These are phyloP conservation scores for Xiphophorus maculatus DNA, from an alignment of 2,113 vertebrate species.

Conservation along the genomic window DNA sequence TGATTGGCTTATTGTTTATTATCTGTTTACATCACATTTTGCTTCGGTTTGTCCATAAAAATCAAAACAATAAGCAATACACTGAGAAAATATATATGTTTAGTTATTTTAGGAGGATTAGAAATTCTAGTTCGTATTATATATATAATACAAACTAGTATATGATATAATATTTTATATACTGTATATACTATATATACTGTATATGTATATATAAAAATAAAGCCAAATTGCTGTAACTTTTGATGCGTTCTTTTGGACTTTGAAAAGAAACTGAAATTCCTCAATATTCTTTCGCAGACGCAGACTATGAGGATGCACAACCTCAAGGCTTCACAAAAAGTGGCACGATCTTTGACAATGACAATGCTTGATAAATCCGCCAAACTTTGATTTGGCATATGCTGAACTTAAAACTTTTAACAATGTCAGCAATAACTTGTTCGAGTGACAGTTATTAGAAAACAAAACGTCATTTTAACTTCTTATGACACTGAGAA, in stretches of 20 bases:
- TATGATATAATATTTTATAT: too few species aligned
- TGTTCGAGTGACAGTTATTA: slow-evolving; percentile 6
- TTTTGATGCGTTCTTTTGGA: not conserved
- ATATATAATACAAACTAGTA: too few species aligned
- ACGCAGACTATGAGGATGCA: not conserved
- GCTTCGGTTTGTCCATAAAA: not conserved
- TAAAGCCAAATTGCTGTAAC: too few species aligned
- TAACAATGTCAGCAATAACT: not conserved
- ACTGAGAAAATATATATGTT: not conserved
- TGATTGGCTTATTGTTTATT: too few species aligned
- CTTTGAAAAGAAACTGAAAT: not conserved
- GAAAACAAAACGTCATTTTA: not conserved
- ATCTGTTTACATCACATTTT: not conserved
- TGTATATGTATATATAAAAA: too few species aligned
- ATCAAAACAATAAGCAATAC: not conserved
- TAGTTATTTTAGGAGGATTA: too few species aligned
- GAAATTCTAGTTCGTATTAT: too few species aligned
- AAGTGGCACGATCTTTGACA: not conserved
- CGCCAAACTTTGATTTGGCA: not conserved
- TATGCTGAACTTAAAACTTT: not conserved
- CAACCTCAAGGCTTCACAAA: not conserved
- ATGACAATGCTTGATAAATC: not conserved
- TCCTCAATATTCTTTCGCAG: not conserved
- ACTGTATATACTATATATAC: too few species aligned
- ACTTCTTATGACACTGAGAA: slow-evolving; percentile 3